These are phyloP conservation scores for Steinernema scapterisci DNA, from an alignment of 2,888 invertebrate genomes.

Conservation along the genomic window DNA sequence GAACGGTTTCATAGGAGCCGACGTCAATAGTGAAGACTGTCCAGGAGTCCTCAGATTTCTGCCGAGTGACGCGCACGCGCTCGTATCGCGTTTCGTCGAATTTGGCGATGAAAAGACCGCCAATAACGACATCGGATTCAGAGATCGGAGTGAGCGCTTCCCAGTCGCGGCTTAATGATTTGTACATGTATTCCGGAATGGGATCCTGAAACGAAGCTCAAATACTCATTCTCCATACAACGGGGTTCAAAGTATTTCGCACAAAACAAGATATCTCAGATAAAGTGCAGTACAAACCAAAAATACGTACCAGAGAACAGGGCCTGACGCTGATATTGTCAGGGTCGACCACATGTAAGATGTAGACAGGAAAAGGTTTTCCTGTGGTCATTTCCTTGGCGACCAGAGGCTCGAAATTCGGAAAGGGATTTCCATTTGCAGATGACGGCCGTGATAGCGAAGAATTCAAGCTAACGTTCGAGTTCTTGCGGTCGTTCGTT, in stretches of 20 bases:
- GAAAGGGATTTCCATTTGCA: not conserved
- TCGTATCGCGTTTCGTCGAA: not conserved
- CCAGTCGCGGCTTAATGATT: slow-evolving; percentile 51
- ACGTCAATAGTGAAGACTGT: slow-evolving; percentile 34
- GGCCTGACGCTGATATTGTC: slow-evolving; percentile 18
- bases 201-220: slow-evolving; percentile 46
- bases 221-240: not conserved
- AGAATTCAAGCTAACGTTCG: not conserved
- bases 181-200: slow-evolving; percentile 59
- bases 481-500: slow-evolving; percentile 2
- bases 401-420: not conserved
- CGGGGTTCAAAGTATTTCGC: no score
- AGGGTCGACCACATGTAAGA: not conserved
- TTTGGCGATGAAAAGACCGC: slow-evolving; percentile 1
- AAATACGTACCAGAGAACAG: slow-evolving; percentile 33
- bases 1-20: slow-evolving; percentile 47
- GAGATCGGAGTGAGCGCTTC: not conserved
- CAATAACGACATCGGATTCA: not conserved
- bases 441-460: not conserved
- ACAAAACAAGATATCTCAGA: no score
- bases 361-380: not conserved
- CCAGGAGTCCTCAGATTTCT: not conserved
- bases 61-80: not conserved
- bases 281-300: slow-evolving; percentile 35
- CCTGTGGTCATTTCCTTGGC: slow-evolving; percentile 4